These are phyloP conservation scores for Bujurquina vittata DNA, from an alignment of 2,113 vertebrate species.

Conservation along the genomic window DNA sequence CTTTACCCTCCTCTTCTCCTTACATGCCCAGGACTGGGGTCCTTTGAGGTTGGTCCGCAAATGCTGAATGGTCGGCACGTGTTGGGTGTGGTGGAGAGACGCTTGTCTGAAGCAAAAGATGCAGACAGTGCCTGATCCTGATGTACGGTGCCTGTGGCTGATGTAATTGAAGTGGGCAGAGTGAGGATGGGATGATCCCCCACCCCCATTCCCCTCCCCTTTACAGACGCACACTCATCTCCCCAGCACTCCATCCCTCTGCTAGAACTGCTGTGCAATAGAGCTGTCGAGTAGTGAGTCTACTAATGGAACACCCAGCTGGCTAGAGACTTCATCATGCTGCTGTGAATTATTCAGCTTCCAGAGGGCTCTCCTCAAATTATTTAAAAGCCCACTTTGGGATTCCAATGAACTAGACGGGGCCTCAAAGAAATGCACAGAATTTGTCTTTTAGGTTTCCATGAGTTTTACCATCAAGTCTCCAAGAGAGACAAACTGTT, in stretches of 20 bases:
- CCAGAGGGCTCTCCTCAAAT: conserved; percentile 76
- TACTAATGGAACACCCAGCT: conserved; percentile 78
- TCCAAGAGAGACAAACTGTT: conserved; percentile 15
- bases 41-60: conserved; percentile 33
- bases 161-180: conserved; percentile 76
- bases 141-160: conserved; percentile 44
- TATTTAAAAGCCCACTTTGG: conserved; percentile 75
- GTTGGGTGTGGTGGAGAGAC: conserved; percentile 40
- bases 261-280: conserved; percentile 51
- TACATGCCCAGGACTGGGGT: conserved; percentile 6
- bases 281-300: conserved; percentile 62
- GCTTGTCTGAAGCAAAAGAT: conserved; percentile 34
- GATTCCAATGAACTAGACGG: conserved; percentile 26
- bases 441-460: conserved; percentile 45
- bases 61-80: conserved; percentile 40
- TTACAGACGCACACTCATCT: conserved; percentile 39
- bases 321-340: conserved; percentile 74
- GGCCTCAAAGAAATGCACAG: conserved; percentile 40
- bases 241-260: conserved; percentile 32
- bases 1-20: neutral
- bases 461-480: conserved; percentile 25
- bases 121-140: conserved; percentile 49
- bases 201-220: conserved; percentile 7
- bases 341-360: conserved; percentile 81
- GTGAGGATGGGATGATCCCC: conserved; percentile 62